Base-by-base conservation (phyloP, 2,113 vertebrate genomes). In the Arenaria interpres region DNA sequence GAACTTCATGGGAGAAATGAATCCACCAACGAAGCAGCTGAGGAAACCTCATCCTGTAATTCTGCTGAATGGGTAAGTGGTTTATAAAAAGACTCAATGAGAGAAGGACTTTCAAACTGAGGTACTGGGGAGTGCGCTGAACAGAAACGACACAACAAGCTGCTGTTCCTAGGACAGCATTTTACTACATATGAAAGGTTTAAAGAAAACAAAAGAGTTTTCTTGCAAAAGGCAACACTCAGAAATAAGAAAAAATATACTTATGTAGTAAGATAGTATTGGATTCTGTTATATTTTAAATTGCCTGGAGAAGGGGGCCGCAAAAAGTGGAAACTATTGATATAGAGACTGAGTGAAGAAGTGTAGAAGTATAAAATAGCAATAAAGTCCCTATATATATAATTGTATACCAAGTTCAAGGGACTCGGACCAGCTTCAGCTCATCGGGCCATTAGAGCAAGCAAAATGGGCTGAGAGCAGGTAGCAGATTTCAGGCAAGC, bases 11-110 rank as follows among this genome's bases (percentile, higher is more conserved):
- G 32, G 28, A 82, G 46, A 90, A 80, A 90, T 62, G 72, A 94
- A 69, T 37, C 45, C 37, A 69, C 22, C 27, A 67, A 45, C 0
- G 46, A 86, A 77, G 79, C n/a, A 71, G 62, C 74, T 67, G 95
- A 90, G 71, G 86, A 95, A 74, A 84, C 45, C 24, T 62, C 77
- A 56, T 56, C 53, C 3, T 24, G 14, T 24, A 41, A 76, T 83
- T 88, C 93, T 73, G 54, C 64, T 43, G 72, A 85, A 82, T 97
- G 97, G 96, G 95, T 97, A 93, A 92, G 97, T 35, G 12, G 32
- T 56, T 92, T 89, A 23, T 71, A 68, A 66, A 51, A 64, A 51
- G 57, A 18, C 6, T 89, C 28, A 73, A 2, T 51, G 46, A 77
- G 53, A 45, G 51, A 56, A 82, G 24, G 51, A 27, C 33, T 89